Evolutionary conservation across 2,113 vertebrate genomes (phyloP), one percentile per base, ranked within the genome.

Genomic region (Cyprinus carpio): DNA sequence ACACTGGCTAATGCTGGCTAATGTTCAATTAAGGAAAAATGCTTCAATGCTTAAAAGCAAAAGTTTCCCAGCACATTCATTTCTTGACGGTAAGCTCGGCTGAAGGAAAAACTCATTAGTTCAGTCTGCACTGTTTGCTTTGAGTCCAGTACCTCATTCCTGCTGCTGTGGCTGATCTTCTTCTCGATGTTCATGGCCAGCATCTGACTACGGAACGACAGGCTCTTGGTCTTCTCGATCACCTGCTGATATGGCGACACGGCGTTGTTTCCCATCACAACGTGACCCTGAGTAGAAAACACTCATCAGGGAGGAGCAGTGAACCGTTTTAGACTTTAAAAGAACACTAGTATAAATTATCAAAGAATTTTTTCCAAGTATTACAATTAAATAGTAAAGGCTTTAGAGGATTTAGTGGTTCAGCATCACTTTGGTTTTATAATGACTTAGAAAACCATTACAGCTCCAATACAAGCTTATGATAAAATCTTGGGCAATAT

Each of bases 161-260:
- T 74, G 86, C 43, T 89, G 29, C 86, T 86, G 78, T 87, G 88
- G 23, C 72, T 82, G 20, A 97, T 91, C 90, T 98, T 98, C 93
- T 98, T 99, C 94, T 99, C 97, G 88, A 98, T 99, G 93, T 99
- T 98, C 97, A 98, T 97, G 34, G 86, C 78, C 11, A 89, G 77
- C 88, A 89, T 86, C 76, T 89, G 88, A 80, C 88, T 87, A 16
- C 88, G 86, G 88, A 89, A 89, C 0, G 84, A 89, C 80, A 99
- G 94, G 90, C 96, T 98, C 95, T 99, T 98, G 84, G 97, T 99
- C 92, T 99, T 99, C 90, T 99, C 97, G 87, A 99, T 98, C 90
- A 98, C 98, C 95, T 99, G 98, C 83, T 99, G 97, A 86, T 99
- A 99, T n/a, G 97, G 97, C 1, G 97, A 99, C 27, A 98, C 94